Base-by-base conservation (phyloP, 2,797 vertebrate genomes). In the Oreortyx pictus region DNA sequence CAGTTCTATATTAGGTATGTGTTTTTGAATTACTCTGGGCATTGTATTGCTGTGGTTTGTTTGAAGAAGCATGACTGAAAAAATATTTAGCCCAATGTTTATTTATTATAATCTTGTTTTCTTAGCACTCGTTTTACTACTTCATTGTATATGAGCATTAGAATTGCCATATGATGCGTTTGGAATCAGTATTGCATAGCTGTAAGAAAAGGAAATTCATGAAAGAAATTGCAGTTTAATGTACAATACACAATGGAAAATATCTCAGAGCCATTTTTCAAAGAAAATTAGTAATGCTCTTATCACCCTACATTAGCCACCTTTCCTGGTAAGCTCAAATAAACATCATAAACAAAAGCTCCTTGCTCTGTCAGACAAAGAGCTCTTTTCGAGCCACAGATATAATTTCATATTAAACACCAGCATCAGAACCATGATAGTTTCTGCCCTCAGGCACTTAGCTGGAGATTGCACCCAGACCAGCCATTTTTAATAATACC, bases 241-340 rank as follows among this genome's bases (percentile, higher is more conserved):
- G 54, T 75, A 72, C 62, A 90, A 41, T 72, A 89, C 74, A 95
- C 83, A 94, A 87, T 83, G 60, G 82, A 92, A 94, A 94, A 83
- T 79, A 78, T 79, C 56, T 78, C 79, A 92, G 47, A 79, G 59
- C 35, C 78, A 73, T 92, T 96, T 93, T 73, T 94, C 86, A 93
- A 92, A 91, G 90, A 85, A 86, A 94, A 93, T 93, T 93, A 96
- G 92, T 81, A 95, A 93, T 85, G 83, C 61, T 88, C 9, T 92
- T 94, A 92, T 88, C 84, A 81, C 43, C 35, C 50, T 88, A 33
- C 50, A 89, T 94, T 92, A 94, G 39, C 68, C 50, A 87, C 62
- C 78, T 89, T 92, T 89, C 65, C 81, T 56, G 16, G 78, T 85
- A 96, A 92, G n/a, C 49, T 49, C 62, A 75, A 92, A 92, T 82